phyloP scores from a whole-genome alignment of 2,797 vertebrate genomes.

The Arctocebus calabarensis region DNA sequence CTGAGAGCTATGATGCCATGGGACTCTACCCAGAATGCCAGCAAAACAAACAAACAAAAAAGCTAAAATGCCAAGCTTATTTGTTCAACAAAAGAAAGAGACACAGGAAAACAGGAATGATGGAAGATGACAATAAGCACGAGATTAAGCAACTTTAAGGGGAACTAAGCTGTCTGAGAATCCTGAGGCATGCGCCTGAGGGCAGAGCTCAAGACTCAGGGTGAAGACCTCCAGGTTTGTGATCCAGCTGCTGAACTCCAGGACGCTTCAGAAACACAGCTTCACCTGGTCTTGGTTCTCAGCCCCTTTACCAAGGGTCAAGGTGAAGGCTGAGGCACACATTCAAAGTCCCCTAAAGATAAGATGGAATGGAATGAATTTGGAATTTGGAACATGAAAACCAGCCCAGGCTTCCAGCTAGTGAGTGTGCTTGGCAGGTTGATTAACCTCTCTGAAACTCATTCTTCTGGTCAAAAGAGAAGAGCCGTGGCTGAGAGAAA shows the following conservation, averaged over 20 bases:
- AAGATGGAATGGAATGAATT: background rate
- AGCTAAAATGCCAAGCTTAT: slow-evolving; percentile 20
- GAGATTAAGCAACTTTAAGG: background rate
- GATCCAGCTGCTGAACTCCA: background rate
- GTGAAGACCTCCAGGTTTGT: background rate
- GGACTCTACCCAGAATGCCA: too few species aligned
- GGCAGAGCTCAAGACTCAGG: background rate
- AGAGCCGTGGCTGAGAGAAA: background rate
- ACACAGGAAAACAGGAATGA: background rate
- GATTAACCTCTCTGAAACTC: background rate
- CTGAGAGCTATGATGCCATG: too few species aligned
- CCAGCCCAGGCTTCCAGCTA: background rate
- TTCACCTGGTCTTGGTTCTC: background rate
- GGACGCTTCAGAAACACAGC: background rate
- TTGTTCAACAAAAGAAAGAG: background rate
- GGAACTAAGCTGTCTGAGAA: background rate
- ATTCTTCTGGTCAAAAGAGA: background rate
- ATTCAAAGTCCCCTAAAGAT: background rate
- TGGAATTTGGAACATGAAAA: background rate
- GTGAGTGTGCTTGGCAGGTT: background rate
- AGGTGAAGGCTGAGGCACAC: background rate
- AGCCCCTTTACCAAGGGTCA: background rate
- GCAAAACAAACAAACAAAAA: background rate
- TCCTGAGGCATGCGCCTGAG: background rate
- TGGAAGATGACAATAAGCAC: background rate